Conservation (phyloP, 2,113 vertebrate genomes). For the Piprites chloris region DNA sequence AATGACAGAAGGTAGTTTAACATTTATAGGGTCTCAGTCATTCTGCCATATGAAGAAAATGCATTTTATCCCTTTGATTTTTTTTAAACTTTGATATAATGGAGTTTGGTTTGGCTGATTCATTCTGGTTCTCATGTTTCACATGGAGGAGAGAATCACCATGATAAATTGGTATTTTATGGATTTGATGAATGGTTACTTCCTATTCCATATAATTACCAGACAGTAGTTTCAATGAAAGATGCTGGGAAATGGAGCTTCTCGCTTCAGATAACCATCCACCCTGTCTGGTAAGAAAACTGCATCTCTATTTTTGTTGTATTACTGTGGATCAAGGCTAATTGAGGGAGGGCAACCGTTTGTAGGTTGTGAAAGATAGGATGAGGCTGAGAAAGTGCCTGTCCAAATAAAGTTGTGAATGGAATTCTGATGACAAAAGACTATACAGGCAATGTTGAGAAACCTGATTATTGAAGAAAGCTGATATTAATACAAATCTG, state of each 20-base stretch:
- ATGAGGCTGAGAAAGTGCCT: slow-evolving; percentile 48
- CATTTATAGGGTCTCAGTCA: background rate
- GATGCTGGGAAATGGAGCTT: slow-evolving; percentile 76
- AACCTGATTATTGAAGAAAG: background rate
- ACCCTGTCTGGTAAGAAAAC: slow-evolving; percentile 75
- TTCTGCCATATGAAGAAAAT: background rate
- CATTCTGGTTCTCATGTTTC: slow-evolving; percentile 60
- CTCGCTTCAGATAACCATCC: slow-evolving; percentile 75
- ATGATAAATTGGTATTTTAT: slow-evolving; percentile 74
- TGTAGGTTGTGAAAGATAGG: slow-evolving; percentile 37
- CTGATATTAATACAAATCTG: background rate
- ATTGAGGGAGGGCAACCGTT: background rate
- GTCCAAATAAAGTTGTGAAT: slow-evolving; percentile 41
- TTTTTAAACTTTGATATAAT: background rate
- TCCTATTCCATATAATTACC: slow-evolving; percentile 74
- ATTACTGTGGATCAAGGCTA: slow-evolving; percentile 63
- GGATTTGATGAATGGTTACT: slow-evolving; percentile 76
- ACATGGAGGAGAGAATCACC: slow-evolving; percentile 17
- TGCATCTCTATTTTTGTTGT: slow-evolving; percentile 63
- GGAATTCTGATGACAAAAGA: background rate
- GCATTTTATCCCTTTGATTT: slow-evolving; percentile 19
- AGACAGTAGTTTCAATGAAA: slow-evolving; percentile 71
- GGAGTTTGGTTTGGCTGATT: slow-evolving; percentile 62
- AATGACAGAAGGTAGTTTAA: slow-evolving; percentile 16
- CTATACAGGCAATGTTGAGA: background rate